Evolutionary conservation across 2,113 vertebrate species (phyloP).

Genomic region (Rana temporaria): DNA sequence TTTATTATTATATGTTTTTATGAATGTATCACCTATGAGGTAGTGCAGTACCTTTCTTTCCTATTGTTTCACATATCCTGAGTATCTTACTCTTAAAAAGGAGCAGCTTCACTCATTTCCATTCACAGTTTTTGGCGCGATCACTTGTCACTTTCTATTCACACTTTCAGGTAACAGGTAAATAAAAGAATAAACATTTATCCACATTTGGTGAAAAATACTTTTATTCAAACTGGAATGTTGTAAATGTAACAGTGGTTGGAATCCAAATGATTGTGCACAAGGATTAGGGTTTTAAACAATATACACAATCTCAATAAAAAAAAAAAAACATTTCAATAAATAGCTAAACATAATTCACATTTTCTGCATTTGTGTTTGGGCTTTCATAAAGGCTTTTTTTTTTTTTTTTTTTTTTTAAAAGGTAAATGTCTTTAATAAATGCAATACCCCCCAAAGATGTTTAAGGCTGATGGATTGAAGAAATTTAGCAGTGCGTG

Average conservation of each 20-base stretch:
- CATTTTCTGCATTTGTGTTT: constrained; percentile 17
- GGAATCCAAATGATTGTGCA: constrained; percentile 1
- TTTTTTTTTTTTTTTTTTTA: neutral
- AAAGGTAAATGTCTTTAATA: neutral
- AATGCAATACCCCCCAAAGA: neutral
- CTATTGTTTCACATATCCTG: no score
- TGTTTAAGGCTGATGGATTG: neutral
- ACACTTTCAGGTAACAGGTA: no score
- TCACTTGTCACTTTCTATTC: no score
- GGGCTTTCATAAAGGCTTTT: neutral
- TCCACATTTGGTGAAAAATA: constrained; percentile 2
- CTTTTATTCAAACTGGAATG: constrained; percentile 35
- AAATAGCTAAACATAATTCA: constrained; percentile 49
- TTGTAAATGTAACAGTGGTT: neutral
- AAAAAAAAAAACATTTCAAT: constrained; percentile 28
- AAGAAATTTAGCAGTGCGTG: neutral
- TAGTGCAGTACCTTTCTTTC: no score
- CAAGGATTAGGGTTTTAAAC: neutral
- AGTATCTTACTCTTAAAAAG: no score
- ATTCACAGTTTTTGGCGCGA: no score
- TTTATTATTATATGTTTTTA: no score
- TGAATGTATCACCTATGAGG: no score
- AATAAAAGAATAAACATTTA: neutral
- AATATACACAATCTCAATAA: constrained; percentile 31
- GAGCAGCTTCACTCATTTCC: no score